Conservation (phyloP, 2,113 vertebrate genomes). For the Leptobrachium ailaonicum region DNA sequence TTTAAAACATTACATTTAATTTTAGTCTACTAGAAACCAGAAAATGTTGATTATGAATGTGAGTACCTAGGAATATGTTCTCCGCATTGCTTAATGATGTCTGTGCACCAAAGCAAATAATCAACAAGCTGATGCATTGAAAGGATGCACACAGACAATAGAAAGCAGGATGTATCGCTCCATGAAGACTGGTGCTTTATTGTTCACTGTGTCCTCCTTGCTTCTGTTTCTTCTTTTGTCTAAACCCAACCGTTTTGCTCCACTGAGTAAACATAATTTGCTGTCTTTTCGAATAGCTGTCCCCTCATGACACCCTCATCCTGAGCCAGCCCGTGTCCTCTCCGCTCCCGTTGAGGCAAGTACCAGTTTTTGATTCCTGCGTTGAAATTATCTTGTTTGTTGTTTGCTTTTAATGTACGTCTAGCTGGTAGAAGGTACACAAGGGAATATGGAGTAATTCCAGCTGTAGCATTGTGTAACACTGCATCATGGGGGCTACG, state of each 20-base stretch:
- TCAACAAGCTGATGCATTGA: too few species aligned
- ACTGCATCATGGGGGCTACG: constrained; percentile 10
- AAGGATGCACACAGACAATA: too few species aligned
- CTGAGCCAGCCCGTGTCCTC: constrained; percentile 97
- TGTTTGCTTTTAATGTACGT: not conserved
- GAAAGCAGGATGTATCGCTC: too few species aligned
- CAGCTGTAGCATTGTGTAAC: constrained; percentile 30
- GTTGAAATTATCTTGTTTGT: too few species aligned
- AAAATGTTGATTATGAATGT: too few species aligned
- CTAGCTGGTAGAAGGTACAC: not conserved
- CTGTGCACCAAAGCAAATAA: too few species aligned
- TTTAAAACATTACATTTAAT: too few species aligned
- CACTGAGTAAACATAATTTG: constrained; percentile 46
- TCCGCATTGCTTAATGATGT: too few species aligned
- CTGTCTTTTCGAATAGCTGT: constrained; percentile 75
- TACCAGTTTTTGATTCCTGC: constrained; percentile 46
- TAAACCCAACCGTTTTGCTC: constrained; percentile 17
- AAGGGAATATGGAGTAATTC: constrained; percentile 7
- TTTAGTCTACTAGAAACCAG: too few species aligned
- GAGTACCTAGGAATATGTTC: too few species aligned
- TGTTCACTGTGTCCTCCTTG: constrained; percentile 13
- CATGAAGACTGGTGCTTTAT: too few species aligned
- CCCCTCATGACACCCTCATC: constrained; percentile 93
- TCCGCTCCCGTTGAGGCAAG: constrained; percentile 90
- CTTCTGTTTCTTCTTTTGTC: constrained; percentile 27